Conservation (phyloP, 2,113 vertebrate genomes). For the Eudyptes chrysolophus region DNA sequence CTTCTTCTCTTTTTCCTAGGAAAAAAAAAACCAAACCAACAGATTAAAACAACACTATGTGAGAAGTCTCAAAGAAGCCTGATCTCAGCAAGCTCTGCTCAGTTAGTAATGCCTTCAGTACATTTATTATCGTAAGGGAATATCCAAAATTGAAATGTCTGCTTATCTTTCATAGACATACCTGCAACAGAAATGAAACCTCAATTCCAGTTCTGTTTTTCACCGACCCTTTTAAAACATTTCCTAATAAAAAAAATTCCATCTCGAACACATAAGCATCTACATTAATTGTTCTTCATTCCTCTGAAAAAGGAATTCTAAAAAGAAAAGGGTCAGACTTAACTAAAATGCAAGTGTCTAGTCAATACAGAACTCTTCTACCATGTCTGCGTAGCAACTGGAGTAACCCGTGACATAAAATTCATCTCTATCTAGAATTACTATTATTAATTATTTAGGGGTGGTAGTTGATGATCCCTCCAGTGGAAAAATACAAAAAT, state of each 20-base stretch:
- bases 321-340: neutral
- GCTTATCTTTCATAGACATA: neutral
- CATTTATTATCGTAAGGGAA: neutral
- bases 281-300: constrained; percentile 53
- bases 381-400: neutral
- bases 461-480: neutral
- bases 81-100: neutral
- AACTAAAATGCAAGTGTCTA: neutral
- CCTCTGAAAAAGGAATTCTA: neutral
- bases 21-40: neutral
- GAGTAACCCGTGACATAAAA: neutral
- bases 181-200: neutral
- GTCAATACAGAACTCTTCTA: neutral
- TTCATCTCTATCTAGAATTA: neutral
- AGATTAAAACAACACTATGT: neutral
- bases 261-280: constrained; percentile 61
- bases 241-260: constrained; percentile 38
- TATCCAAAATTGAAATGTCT: neutral
- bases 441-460: neutral
- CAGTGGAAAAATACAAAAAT: neutral
- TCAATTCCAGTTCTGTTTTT: constrained; percentile 10
- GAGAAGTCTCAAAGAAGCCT: neutral
- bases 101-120: neutral
- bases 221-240: constrained; percentile 39
- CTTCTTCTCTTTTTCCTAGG: constrained; percentile 93